phyloP scores from a whole-genome alignment of 1,140 invertebrate genomes.

The Neodiprion virginianus region DNA sequence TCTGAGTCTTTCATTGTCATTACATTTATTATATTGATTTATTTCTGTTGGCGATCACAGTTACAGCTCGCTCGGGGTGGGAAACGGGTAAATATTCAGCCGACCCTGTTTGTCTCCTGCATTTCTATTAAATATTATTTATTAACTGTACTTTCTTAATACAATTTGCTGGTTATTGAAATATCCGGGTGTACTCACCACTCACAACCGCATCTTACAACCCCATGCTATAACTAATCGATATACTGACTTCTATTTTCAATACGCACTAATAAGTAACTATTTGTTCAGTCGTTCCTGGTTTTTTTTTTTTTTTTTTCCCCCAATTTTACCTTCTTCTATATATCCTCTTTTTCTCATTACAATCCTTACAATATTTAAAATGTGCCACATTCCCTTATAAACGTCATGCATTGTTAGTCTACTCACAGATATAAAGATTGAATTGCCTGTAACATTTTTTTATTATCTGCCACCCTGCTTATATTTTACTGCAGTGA shows the following conservation, averaged over 20 bases:
- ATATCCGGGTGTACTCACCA: background rate
- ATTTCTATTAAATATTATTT: constrained; percentile 24
- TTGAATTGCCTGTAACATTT: too few relatives aligned
- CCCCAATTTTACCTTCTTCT: too few relatives aligned
- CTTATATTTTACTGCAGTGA: too few relatives aligned
- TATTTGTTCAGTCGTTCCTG: too few relatives aligned
- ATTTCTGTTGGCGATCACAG: constrained; percentile 61
- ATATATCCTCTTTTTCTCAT: too few relatives aligned
- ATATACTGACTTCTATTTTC: background rate
- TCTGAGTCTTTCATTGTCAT: constrained; percentile 8
- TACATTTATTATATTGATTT: constrained; percentile 48
- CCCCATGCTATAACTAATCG: background rate
- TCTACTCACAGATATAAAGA: too few relatives aligned
- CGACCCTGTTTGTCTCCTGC: constrained; percentile 23
- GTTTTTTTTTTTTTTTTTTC: too few relatives aligned
- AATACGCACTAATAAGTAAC: background rate
- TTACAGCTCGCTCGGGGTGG: constrained; percentile 63
- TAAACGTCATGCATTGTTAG: too few relatives aligned
- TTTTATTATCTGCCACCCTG: too few relatives aligned
- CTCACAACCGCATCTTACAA: constrained; percentile 1
- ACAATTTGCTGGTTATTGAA: background rate
- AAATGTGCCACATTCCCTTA: too few relatives aligned
- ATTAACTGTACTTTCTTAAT: background rate
- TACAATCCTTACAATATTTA: too few relatives aligned
- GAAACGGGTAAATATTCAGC: constrained; percentile 67